These are phyloP conservation scores for Tenualosa thibaudeaui DNA, from an alignment of 2,797 vertebrate genomes.

Conservation along the genomic window DNA sequence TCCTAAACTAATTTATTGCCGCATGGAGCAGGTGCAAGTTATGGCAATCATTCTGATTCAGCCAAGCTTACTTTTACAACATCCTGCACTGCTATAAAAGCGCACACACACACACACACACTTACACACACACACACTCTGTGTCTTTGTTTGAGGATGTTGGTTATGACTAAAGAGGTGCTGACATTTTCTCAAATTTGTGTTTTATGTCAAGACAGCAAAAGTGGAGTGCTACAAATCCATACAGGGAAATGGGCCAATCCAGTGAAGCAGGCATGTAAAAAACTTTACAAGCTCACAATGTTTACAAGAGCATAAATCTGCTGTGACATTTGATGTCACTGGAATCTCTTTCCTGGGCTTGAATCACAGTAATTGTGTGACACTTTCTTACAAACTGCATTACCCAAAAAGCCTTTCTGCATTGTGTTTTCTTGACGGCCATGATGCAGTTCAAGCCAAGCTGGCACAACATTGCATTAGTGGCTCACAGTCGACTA, in stretches of 20 bases:
- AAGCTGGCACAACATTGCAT: background rate
- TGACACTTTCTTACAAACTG: slow-evolving; percentile 9
- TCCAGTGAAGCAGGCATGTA: slow-evolving; percentile 7
- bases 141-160: background rate
- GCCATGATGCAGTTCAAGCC: background rate
- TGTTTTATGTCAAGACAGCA: slow-evolving; percentile 10
- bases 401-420: slow-evolving; percentile 13
- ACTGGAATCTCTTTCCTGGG: slow-evolving; percentile 13
- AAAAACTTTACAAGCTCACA: slow-evolving; percentile 8
- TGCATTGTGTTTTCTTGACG: background rate
- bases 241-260: slow-evolving; percentile 9
- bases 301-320: slow-evolving; percentile 20
- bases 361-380: slow-evolving; percentile 20
- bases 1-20: background rate
- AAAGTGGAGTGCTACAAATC: slow-evolving; percentile 14
- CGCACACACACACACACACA: slow-evolving; percentile 22
- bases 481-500: background rate
- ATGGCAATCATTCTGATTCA: background rate
- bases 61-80: background rate
- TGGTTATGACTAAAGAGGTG: slow-evolving; percentile 10
- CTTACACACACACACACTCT: background rate
- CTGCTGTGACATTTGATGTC: background rate
- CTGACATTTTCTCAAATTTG: slow-evolving; percentile 19
- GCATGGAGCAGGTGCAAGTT: background rate
- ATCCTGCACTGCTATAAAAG: background rate